Base-by-base conservation (phyloP, 1,140 invertebrate species). In the Acromyrmex echinatior region DNA sequence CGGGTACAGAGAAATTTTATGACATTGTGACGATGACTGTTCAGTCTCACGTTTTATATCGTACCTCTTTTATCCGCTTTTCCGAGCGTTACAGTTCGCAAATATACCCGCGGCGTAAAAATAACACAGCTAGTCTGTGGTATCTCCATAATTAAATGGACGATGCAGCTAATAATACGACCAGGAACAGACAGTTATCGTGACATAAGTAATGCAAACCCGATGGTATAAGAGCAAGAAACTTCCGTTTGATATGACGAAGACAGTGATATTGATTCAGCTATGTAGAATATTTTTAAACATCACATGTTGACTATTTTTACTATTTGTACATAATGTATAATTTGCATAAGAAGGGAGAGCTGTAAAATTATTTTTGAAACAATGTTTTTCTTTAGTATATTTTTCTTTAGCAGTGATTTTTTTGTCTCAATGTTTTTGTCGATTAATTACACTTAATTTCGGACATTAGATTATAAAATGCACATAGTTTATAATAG, bases 231-330 rank as follows among this genome's bases (percentile, higher is more conserved):
- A 35, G 63, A 28, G 35, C 58, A 9, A 70, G 16, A 25, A 56
- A 14, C 65, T 68, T 53, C 14, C 45, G 10, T 45, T 45, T 45
- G 2, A 9, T 25, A n/a, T 6, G 21, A 60, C 16, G 28, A 35
- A 49, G 39, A 58, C 21, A 35, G 14, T 25, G 10, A 49, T 74
- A 82, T 82, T 49, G 68, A 82, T 82, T 74, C 9, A 73, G 16
- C 21, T 49, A 74, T 49, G 2, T 31, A 16, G 53, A 39, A 45
- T 73, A 82, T 82, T 82, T 82, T 74, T 25, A 74, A 82, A 62
- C 35, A 6, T 10, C 35, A 16, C 35, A 51, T 9, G n/a, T 45
- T 58, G 14, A 28, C 21, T 62, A 74, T 49, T 82, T 82, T 74
- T 62, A 74, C 9, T 12, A 39, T 60, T 71, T 4, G 14, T 16